Conservation (phyloP, 2,797 vertebrate genomes). For the Oreortyx pictus region DNA sequence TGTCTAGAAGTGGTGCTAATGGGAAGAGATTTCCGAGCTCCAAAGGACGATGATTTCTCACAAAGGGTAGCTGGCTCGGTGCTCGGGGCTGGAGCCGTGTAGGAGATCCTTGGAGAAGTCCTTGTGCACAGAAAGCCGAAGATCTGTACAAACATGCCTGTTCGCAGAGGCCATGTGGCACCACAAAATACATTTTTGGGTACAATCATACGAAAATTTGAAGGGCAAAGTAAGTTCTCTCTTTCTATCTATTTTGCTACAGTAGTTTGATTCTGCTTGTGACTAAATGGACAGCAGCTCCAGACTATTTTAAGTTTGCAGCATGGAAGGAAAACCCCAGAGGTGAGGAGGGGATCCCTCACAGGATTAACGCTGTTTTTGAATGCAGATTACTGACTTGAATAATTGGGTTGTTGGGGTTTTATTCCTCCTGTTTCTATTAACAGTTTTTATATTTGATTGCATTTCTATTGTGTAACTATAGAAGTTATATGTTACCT, state of each 20-base stretch:
- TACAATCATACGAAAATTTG: constrained; percentile 99
- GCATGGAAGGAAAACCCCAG: constrained; percentile 41
- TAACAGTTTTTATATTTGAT: constrained; percentile 42
- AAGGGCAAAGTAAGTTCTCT: constrained; percentile 96
- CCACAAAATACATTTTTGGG: constrained; percentile 98
- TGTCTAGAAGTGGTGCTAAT: constrained; percentile 78
- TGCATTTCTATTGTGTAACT: neutral
- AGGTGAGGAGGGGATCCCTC: constrained; percentile 51
- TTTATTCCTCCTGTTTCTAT: neutral
- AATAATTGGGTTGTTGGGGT: neutral
- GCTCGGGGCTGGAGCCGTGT: constrained; percentile 83
- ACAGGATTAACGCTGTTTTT: constrained; percentile 45
- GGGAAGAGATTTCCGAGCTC: constrained; percentile 79
- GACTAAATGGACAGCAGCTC: constrained; percentile 67
- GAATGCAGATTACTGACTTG: constrained; percentile 50
- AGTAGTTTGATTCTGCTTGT: constrained; percentile 62
- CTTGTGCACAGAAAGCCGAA: constrained; percentile 76
- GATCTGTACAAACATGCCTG: constrained; percentile 90
- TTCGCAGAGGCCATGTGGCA: constrained; percentile 98
- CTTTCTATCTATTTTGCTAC: constrained; percentile 73
- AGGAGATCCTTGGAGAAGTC: constrained; percentile 81
- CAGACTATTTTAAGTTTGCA: constrained; percentile 72
- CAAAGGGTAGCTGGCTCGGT: constrained; percentile 76
- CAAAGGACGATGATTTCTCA: constrained; percentile 82
- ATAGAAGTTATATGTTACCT: constrained; percentile 36